Conservation (phyloP, 2,113 vertebrate genomes). For the Varanus salvator region DNA sequence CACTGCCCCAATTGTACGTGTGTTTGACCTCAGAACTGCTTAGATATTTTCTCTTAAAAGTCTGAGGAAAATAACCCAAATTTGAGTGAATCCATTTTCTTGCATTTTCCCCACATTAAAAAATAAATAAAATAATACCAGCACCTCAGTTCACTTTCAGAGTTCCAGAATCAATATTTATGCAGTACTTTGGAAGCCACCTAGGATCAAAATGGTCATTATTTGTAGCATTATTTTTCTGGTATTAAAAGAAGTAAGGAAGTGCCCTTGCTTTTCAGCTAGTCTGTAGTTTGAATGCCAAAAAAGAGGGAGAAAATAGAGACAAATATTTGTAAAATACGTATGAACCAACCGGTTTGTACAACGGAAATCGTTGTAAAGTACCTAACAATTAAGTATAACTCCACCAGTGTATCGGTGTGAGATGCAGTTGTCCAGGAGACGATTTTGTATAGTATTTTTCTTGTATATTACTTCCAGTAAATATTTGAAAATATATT, state of each 20-base stretch:
- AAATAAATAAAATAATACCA: slow-evolving; percentile 23
- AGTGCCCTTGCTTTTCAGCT: slow-evolving; percentile 63
- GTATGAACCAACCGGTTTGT: slow-evolving; percentile 82
- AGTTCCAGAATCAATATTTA: slow-evolving; percentile 59
- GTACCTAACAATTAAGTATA: slow-evolving; percentile 84
- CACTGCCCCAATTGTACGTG: not conserved
- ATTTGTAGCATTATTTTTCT: slow-evolving; percentile 36
- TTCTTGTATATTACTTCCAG: slow-evolving; percentile 98
- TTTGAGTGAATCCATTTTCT: slow-evolving; percentile 52
- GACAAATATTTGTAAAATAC: slow-evolving; percentile 77
- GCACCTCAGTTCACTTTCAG: slow-evolving; percentile 55
- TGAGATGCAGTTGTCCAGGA: slow-evolving; percentile 93
- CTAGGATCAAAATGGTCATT: slow-evolving; percentile 55
- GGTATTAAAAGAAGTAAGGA: slow-evolving; percentile 65
- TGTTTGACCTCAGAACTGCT: not conserved
- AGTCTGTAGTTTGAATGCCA: slow-evolving; percentile 76
- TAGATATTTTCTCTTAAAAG: slow-evolving; percentile 30
- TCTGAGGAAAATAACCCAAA: not conserved
- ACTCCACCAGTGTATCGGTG: slow-evolving; percentile 86
- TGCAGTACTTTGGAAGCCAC: slow-evolving; percentile 52
- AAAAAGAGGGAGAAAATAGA: slow-evolving; percentile 53
- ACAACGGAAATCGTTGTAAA: slow-evolving; percentile 87
- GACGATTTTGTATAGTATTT: slow-evolving; percentile 99
- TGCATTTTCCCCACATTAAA: slow-evolving; percentile 59
- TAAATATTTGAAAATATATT: slow-evolving; percentile 99